phyloP scores from a whole-genome alignment of 1,140 invertebrate species.

The Tetramorium simillimum region DNA sequence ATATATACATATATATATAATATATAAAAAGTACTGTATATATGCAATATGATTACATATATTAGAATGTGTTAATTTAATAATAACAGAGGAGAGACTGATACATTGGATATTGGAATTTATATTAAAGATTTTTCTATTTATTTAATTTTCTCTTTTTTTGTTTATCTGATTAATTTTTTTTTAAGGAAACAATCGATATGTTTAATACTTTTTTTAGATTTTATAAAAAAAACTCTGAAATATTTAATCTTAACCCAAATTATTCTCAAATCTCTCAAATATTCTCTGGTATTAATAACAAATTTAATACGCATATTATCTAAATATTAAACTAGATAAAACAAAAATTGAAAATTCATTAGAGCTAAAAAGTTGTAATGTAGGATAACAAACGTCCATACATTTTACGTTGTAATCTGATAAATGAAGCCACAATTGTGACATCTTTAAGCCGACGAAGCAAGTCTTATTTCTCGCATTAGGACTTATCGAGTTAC shows the following conservation, averaged over 20 bases:
- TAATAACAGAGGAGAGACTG: too few relatives aligned
- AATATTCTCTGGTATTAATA: background rate
- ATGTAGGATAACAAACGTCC: background rate
- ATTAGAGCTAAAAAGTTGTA: background rate
- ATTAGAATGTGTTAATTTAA: too few relatives aligned
- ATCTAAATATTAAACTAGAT: background rate
- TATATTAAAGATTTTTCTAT: background rate
- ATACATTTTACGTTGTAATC: conserved; percentile 2
- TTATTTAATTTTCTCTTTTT: too few relatives aligned
- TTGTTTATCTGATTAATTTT: too few relatives aligned
- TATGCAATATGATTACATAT: too few relatives aligned
- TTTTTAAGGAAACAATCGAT: too few relatives aligned
- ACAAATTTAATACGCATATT: background rate
- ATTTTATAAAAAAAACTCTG: background rate
- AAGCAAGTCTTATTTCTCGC: conserved; percentile 52
- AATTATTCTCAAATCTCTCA: background rate
- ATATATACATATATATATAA: too few relatives aligned
- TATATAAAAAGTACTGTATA: too few relatives aligned
- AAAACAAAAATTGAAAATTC: background rate
- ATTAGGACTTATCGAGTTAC: conserved; percentile 64
- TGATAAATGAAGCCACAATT: conserved; percentile 35
- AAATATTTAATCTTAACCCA: background rate
- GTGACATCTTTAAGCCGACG: conserved; percentile 32
- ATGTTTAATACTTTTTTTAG: background rate
- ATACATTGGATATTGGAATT: background rate